A percentile compares a stretch with the other conserved stretches of the same genome.
Conservation (phyloP, 1,140 invertebrate genomes). For the Gryllus bimaculatus region DNA sequence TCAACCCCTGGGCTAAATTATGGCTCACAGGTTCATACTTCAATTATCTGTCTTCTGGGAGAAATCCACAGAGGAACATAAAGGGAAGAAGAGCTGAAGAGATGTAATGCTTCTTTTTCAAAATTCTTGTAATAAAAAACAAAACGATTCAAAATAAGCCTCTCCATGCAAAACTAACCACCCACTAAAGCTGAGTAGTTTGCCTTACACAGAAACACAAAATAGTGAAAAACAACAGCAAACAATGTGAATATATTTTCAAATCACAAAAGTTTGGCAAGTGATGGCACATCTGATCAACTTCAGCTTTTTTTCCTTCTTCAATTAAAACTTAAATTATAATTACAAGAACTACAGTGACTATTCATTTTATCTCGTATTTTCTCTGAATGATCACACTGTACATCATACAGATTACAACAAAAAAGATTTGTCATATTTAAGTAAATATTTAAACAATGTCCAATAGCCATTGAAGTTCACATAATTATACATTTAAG, state of each 20-base stretch:
- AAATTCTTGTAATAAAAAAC: no score
- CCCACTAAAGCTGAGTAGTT: no score
- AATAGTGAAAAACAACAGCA: no score
- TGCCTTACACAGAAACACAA: no score
- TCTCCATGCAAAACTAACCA: no score
- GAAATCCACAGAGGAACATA: background rate
- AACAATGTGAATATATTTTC: no score
- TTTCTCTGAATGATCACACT: no score
- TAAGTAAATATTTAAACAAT: no score
- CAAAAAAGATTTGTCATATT: no score
- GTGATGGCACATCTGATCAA: background rate
- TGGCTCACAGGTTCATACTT: constrained; percentile 1
- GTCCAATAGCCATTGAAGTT: background rate
- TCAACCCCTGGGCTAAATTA: constrained; percentile 3
- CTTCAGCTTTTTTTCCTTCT: background rate
- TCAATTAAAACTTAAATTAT: background rate
- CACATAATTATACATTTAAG: background rate
- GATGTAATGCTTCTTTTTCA: background rate
- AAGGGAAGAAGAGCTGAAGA: background rate
- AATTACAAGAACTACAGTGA: background rate
- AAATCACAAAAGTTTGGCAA: no score
- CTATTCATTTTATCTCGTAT: background rate
- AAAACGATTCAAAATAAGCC: no score
- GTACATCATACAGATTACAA: no score
- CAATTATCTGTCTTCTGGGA: background rate